These are phyloP conservation scores for Elaphurus davidianus DNA, from an alignment of 2,113 vertebrate genomes.

Conservation along the genomic window DNA sequence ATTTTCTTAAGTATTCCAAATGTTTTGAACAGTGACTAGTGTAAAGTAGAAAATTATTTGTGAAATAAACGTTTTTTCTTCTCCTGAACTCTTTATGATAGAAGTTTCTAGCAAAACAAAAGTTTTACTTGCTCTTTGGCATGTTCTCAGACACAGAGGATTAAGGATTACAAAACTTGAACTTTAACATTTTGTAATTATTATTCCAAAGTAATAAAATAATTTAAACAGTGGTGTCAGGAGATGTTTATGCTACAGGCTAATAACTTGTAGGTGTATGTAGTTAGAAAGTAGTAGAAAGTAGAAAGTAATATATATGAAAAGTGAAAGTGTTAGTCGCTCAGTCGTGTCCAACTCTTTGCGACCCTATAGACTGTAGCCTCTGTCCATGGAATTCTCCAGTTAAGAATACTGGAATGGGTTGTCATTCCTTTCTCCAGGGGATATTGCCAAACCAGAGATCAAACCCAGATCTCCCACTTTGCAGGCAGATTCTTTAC, in stretches of 20 bases:
- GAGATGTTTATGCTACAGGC: conserved; percentile 19
- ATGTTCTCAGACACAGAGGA: neutral
- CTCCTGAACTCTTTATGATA: neutral
- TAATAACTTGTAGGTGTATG: neutral
- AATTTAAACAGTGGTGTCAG: conserved; percentile 24
- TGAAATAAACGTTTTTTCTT: neutral
- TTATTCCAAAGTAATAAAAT: neutral
- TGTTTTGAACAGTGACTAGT: neutral
- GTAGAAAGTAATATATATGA: neutral
- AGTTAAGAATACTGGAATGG: neutral
- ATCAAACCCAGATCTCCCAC: neutral
- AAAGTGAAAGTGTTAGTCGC: neutral
- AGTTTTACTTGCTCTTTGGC: neutral
- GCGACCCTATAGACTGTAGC: neutral
- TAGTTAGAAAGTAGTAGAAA: neutral
- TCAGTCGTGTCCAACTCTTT: neutral
- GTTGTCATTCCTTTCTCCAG: neutral
- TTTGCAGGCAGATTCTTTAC: neutral
- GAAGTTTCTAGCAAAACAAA: neutral
- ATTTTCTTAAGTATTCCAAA: neutral
- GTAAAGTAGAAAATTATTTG: neutral
- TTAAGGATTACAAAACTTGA: neutral
- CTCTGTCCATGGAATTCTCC: neutral
- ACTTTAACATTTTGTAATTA: conserved; percentile 9
- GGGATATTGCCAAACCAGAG: neutral